Percentiles rank a stretch among this genome's conserved stretches.
phyloP scores from a whole-genome alignment of 2,888 invertebrate species.

The Pandemis cinnamomeana region DNA sequence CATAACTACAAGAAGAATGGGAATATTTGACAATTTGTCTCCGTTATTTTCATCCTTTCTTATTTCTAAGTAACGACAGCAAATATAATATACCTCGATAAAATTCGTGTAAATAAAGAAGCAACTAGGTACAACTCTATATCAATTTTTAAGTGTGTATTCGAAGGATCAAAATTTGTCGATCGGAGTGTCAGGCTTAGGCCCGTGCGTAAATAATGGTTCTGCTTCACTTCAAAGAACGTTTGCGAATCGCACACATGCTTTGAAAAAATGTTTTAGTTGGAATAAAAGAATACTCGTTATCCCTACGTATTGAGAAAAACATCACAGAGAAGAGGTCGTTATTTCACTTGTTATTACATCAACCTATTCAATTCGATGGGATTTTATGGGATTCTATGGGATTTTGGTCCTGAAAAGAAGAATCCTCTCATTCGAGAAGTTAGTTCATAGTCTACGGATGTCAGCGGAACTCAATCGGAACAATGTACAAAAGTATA shows the following conservation, averaged over 20 bases:
- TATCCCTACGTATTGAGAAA: background rate
- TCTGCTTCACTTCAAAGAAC: conserved; percentile 30
- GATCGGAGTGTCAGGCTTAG: conserved; percentile 13
- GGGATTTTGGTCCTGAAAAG: too few species aligned
- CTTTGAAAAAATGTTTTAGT: conserved; percentile 7
- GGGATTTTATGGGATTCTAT: too few species aligned
- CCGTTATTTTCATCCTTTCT: background rate
- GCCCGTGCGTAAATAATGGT: conserved; percentile 30
- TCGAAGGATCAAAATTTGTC: conserved; percentile 1
- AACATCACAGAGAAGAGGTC: too few species aligned
- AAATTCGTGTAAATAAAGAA: background rate
- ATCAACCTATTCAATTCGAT: too few species aligned
- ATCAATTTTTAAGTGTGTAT: conserved; percentile 1
- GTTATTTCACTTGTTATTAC: too few species aligned
- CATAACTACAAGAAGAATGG: background rate
- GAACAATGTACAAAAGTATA: too few species aligned
- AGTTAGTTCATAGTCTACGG: too few species aligned
- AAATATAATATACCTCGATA: background rate
- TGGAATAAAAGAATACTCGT: conserved; percentile 12
- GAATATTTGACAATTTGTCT: background rate
- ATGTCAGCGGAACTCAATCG: too few species aligned
- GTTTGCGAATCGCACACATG: conserved; percentile 16
- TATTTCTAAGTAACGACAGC: background rate
- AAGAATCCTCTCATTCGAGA: too few species aligned
- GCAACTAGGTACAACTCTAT: background rate